Percentiles rank a stretch among this genome's conserved stretches.
Conservation (phyloP, 2,888 invertebrate species). For the Clistopyga incitator region DNA sequence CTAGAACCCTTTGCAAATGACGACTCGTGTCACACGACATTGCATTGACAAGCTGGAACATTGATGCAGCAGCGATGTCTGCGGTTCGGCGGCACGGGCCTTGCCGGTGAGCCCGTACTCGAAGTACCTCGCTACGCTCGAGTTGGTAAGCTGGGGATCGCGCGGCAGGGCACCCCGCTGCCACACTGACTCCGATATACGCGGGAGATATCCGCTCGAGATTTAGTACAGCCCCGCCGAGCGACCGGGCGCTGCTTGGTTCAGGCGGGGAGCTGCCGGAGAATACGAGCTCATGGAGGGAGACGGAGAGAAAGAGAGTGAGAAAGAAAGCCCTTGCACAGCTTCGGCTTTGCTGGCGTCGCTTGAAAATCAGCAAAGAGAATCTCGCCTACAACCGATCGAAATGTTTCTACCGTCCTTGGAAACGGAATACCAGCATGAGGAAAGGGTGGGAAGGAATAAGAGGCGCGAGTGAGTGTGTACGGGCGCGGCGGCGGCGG, state of each 20-base stretch:
- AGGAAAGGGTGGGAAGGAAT: conserved; percentile 49
- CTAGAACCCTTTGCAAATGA: background rate
- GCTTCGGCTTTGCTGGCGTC: conserved; percentile 11
- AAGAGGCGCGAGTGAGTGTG: conserved; percentile 45
- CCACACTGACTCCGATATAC: conserved; percentile 83
- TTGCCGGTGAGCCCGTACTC: background rate
- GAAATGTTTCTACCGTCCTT: conserved; percentile 83
- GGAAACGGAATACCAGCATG: conserved; percentile 79
- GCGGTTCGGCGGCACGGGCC: background rate
- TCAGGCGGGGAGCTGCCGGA: background rate
- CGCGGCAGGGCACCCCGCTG: conserved; percentile 81
- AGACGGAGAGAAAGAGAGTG: background rate
- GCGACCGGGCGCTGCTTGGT: conserved; percentile 47
- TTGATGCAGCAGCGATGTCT: background rate
- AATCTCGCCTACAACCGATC: conserved; percentile 83
- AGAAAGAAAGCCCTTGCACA: background rate
- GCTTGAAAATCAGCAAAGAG: conserved; percentile 80
- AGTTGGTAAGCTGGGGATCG: conserved; percentile 59
- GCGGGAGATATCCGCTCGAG: conserved; percentile 82
- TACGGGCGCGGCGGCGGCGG: conserved; percentile 52
- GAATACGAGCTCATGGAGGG: background rate
- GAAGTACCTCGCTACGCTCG: conserved; percentile 27
- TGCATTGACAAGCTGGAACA: background rate
- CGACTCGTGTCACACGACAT: background rate
- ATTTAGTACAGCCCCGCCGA: conserved; percentile 79